Evolutionary conservation across 2,888 invertebrate species (phyloP).

Genomic region (Limnephilus rhombicus): DNA sequence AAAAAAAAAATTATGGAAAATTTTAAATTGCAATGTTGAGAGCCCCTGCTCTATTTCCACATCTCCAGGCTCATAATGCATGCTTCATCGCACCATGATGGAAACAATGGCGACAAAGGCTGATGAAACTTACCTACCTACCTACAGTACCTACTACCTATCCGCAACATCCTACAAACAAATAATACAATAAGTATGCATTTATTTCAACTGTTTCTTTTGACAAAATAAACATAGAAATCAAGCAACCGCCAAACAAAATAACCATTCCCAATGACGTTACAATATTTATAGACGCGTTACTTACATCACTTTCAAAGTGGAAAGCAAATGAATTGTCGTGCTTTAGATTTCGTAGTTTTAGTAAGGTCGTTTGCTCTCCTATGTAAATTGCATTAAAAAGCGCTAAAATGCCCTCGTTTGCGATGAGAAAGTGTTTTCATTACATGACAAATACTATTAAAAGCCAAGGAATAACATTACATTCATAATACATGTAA

Average conservation of each 20-base stretch:
- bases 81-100: slow-evolving; percentile 2
- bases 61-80: neutral
- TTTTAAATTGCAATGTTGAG: neutral
- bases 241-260: neutral
- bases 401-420: too few species aligned
- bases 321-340: too few species aligned
- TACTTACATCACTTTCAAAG: too few species aligned
- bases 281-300: too few species aligned
- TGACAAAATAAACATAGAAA: neutral
- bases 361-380: too few species aligned
- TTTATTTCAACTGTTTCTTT: neutral
- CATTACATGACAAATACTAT: too few species aligned
- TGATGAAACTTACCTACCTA: slow-evolving; percentile 16
- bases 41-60: neutral
- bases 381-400: too few species aligned
- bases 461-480: too few species aligned
- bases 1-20: neutral
- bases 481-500: too few species aligned
- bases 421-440: too few species aligned
- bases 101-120: slow-evolving; percentile 20
- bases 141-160: neutral
- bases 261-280: neutral
- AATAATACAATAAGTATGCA: neutral
- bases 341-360: too few species aligned
- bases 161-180: neutral